phyloP scores from a whole-genome alignment of 2,888 invertebrate species.

The Tethea ocularis region DNA sequence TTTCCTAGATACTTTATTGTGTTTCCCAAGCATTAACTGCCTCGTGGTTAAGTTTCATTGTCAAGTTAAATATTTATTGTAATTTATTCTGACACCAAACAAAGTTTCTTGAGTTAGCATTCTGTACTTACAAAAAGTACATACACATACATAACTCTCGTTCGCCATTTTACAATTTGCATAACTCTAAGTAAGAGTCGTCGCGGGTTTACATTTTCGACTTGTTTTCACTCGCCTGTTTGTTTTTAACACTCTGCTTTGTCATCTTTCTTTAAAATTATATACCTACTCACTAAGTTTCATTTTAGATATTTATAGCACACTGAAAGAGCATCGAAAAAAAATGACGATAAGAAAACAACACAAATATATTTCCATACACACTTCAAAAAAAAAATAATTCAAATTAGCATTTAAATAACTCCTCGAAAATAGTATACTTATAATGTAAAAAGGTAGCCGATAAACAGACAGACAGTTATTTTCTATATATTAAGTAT shows the following conservation, averaged over 20 bases:
- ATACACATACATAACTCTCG: slow-evolving; percentile 35
- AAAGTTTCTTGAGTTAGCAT: slow-evolving; percentile 37
- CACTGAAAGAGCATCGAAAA: too few relatives aligned
- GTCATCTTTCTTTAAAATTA: background rate
- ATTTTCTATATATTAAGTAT: too few relatives aligned
- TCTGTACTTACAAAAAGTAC: slow-evolving; percentile 41
- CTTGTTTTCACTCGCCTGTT: slow-evolving; percentile 15
- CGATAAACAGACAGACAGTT: too few relatives aligned
- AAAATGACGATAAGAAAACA: too few relatives aligned
- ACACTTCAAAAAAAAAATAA: too few relatives aligned
- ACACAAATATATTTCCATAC: too few relatives aligned
- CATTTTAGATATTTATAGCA: too few relatives aligned
- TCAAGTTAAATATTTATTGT: slow-evolving; percentile 57
- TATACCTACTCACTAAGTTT: too few relatives aligned
- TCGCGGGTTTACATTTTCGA: slow-evolving; percentile 12
- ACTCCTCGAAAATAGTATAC: too few relatives aligned
- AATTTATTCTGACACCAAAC: slow-evolving; percentile 56
- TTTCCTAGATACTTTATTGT: slow-evolving; percentile 45
- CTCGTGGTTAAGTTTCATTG: slow-evolving; percentile 45
- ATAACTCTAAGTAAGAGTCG: slow-evolving; percentile 29
- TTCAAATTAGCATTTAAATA: too few relatives aligned
- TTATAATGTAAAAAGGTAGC: too few relatives aligned
- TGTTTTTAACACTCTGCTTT: slow-evolving; percentile 14
- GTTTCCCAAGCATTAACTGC: slow-evolving; percentile 37
- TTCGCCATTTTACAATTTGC: slow-evolving; percentile 48